Base-by-base conservation (phyloP, 2,888 invertebrate genomes). In the Diarsia rubi region DNA sequence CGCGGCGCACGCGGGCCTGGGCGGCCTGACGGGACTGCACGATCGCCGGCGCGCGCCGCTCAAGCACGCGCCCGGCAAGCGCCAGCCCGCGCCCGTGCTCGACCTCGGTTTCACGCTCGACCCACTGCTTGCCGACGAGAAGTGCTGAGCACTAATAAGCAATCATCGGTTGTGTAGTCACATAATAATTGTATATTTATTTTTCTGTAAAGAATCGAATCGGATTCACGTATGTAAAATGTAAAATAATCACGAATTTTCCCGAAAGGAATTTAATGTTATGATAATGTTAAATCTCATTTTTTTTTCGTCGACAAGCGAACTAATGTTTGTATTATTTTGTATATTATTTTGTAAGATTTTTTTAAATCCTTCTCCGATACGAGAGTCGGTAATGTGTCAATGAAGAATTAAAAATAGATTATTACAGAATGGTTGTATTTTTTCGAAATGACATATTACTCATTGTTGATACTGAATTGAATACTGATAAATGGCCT, bases 321-420 rank as follows among this genome's bases (percentile, higher is more conserved):
- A 94, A 93, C 90, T 93, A 93, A 94, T 94, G 92, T 96, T 96
- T 96, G 94, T 96, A 96, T 96, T 95, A 95, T 96, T 96, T 96
- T 96, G 96, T 96, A 96, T 95, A 96, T 96, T 96, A 95, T 95
- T 95, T 88, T 95, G 92, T 96, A 96, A 96, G 95, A 93, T 92
- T 95, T 94, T 95, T 95, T 94, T 91, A 90, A 94, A 93, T 91
- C 90, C 89, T 89, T 90, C 89, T 88, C 93, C 91, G 92, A 90
- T 88, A 88, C 88, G 88, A 87, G 87, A 88, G 89, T 91, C 92
- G 91, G 81, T 83, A 87, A 87, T 88, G 91, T 91, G 93, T 92
- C 92, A 90, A 92, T 90, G 92, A 88, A 93, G 86, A 92, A 93
- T 92, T 93, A 91, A 92, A 90, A 92, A 92, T 93, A 93, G 92